Evolutionary conservation across 1,140 invertebrate genomes (phyloP).

Genomic region (Drosophila pseudoobscura): DNA sequence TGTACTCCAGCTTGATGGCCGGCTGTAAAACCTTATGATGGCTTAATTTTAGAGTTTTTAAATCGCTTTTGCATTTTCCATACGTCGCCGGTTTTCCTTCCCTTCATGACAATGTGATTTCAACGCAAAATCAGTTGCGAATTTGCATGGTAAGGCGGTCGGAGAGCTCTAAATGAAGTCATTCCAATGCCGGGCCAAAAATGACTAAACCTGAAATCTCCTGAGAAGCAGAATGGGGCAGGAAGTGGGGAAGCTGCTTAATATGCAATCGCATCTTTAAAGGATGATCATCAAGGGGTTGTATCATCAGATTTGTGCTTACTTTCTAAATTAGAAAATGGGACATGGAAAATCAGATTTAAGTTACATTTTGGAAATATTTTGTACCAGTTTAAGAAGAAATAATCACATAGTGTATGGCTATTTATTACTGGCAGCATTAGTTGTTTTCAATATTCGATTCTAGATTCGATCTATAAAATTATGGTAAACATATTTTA

Average conservation of each 20-base stretch:
- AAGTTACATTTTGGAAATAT: background rate
- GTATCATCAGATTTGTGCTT: conserved; percentile 28
- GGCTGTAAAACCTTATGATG: conserved; percentile 75
- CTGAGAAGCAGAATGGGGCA: conserved; percentile 3
- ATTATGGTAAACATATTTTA: too few relatives aligned
- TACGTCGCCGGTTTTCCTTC: conserved; percentile 12
- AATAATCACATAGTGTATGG: too few relatives aligned
- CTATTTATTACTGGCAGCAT: too few relatives aligned
- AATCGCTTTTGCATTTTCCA: conserved; percentile 70
- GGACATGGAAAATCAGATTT: background rate
- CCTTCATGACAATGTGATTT: conserved; percentile 69
- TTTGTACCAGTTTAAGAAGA: too few relatives aligned
- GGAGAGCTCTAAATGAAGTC: conserved; percentile 65
- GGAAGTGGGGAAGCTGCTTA: conserved; percentile 31
- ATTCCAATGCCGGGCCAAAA: conserved; percentile 46
- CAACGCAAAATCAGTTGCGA: conserved; percentile 72
- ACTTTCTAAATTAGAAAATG: background rate
- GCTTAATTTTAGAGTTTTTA: conserved; percentile 81
- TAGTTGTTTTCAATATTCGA: too few relatives aligned
- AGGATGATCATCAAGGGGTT: conserved; percentile 36
- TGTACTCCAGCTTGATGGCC: conserved; percentile 59
- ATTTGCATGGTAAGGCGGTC: conserved; percentile 60
- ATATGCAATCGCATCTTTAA: conserved; percentile 52
- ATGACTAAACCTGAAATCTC: conserved; percentile 20
- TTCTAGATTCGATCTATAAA: too few relatives aligned